Evolutionary conservation across 2,888 invertebrate species (phyloP).

Genomic region (Octonoba sinensis): DNA sequence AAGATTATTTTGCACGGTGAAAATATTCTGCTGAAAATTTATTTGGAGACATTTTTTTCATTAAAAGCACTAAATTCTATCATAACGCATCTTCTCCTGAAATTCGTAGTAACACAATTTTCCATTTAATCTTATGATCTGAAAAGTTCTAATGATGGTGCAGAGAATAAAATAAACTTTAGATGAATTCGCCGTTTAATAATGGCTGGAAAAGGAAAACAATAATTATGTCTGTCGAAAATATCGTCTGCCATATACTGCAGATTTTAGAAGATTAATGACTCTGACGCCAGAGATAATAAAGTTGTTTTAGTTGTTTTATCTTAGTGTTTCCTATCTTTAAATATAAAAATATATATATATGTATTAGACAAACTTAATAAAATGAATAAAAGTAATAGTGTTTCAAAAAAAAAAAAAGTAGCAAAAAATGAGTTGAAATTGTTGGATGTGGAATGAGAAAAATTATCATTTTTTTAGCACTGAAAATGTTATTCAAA

Average conservation of each 20-base stretch:
- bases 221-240: constrained; percentile 38
- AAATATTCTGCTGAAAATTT: neutral
- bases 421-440: too few relatives aligned
- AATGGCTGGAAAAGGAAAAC: constrained; percentile 35
- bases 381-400: too few relatives aligned
- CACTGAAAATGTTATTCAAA: too few relatives aligned
- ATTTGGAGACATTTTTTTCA: neutral
- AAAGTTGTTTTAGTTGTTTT: constrained; percentile 32
- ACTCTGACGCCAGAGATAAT: constrained; percentile 35
- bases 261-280: constrained; percentile 51
- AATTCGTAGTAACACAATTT: constrained; percentile 2
- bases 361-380: too few relatives aligned
- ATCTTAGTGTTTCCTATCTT: too few relatives aligned
- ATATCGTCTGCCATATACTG: constrained; percentile 27
- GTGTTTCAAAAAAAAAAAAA: too few relatives aligned
- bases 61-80: too few relatives aligned
- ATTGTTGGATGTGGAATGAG: too few relatives aligned
- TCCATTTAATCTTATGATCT: constrained; percentile 9
- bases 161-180: neutral
- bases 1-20: too few relatives aligned
- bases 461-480: too few relatives aligned
- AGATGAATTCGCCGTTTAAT: neutral
- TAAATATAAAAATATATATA: too few relatives aligned
- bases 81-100: neutral
- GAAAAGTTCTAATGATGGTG: constrained; percentile 9